Evolutionary conservation across 1,140 invertebrate genomes (phyloP), one percentile per base, ranked within the genome.

Genomic region (Chrysopa pallens): DNA sequence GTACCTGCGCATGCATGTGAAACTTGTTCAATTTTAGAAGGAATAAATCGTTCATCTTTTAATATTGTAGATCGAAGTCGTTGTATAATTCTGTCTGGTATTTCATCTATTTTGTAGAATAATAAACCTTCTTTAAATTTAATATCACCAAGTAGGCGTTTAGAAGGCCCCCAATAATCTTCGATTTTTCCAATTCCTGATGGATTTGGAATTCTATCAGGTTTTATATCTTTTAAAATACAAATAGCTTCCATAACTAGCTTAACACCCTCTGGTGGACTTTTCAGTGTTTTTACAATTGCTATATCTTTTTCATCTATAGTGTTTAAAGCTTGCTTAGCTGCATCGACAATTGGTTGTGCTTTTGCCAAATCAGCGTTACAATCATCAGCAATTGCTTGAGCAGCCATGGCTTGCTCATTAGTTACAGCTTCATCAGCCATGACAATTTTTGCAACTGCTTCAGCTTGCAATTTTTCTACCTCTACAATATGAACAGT

Each of bases 181-280:
- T 95, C 88, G 0, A 80, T 59, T 0, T 69, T 72, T 14, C 72
- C 73, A 49, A 84, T 77, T 44, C 90, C 92, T 40, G 64, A 72
- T 4, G 82, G 77, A 63, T 87, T 82, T 7, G 78, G 76, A 36
- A 87, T 67, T 56, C 76, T 76, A 46, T 90, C 85, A 0, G 90
- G 81, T 64, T 90, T 90, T 2, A 89, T 66, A 52, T 79, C 76
- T 66, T 89, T 84, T 46, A 97, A 70, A 50, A 97, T 87, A 55
- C 92, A 97, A 47, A 98, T 76, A 41, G 87, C 88, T 65, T 98
- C 93, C 84, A 97, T 91, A 2, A 96, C 89, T 42, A 98, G 68
- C 54, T 83, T 86, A 6, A 98, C 85, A 43, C 83, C 86, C 53
- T 80, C 78, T 0, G 94, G 93, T 2, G 95, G 95, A 68, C 84